These are phyloP conservation scores for Rattus norvegicus DNA, from an alignment of 2,113 vertebrate genomes.

Conservation along the genomic window GRCr8 NC_086022.1:98678001-98678500, in stretches of 20 bases:
- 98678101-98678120: background rate
- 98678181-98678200: background rate
- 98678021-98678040: background rate
- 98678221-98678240: background rate
- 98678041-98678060: background rate
- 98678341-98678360: background rate
- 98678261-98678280: background rate
- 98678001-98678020: background rate
- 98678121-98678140: background rate
- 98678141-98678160: background rate
- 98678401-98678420: background rate
- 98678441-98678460: background rate
- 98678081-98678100: background rate
- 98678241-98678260: fast-evolving
- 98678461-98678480: background rate
- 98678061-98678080: background rate
- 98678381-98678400: background rate
- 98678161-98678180: background rate
- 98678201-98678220: background rate
- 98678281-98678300: background rate
- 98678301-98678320: background rate
- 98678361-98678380: background rate
- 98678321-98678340: background rate
- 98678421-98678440: background rate
- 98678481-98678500: background rate